Base-by-base conservation (phyloP, 2,113 vertebrate species). In the Bos javanicus region DNA sequence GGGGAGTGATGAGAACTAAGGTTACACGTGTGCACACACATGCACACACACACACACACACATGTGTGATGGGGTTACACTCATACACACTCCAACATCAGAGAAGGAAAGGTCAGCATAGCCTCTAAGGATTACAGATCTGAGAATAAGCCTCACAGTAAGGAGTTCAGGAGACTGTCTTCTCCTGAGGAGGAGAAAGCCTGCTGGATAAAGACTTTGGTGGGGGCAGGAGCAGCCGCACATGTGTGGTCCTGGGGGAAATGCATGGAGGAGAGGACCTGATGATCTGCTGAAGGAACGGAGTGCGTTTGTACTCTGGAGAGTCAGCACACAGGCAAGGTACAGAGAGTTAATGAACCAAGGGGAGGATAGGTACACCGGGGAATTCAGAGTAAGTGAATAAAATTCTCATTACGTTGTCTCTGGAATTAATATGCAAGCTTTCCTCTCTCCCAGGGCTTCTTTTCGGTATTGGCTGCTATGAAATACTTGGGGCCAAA, bases 391-490 rank as follows among this genome's bases (percentile, higher is more conserved):
- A 98, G 97, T 94, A 96, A 98, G 93, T 88, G 86, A 98, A 98
- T 97, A 97, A 98, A 98, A 98, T 98, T 98, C 98, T 98, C 97
- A 96, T 98, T 97, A 97, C 36, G 30, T 96, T 54, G 64, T 97
- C 96, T 90, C 91, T 91, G 97, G 96, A 98, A 98, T 98, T 98
- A 98, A 98, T 81, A 98, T 84, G 86, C 96, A 97, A 97, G 96
- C 94, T 50, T 92, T 97, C 97, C 84, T 98, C 96, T 95, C 98
- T 98, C 98, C 95, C 81, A 60, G 97, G 97, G 95, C 96, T 97
- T 98, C 96, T 96, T 96, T 94, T 89, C 97, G 95, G 97, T 95
- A 82, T 95, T 93, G 98, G 97, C 96, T 97, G 89, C 97, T 98
- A 89, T 96, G 97, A 98, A 98, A 98, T 98, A 98, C 97, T 97